A percentile compares a stretch with the other conserved stretches of the same genome.
phyloP scores from a whole-genome alignment of 1,140 invertebrate genomes.

The Potamilus streckersoni region DNA sequence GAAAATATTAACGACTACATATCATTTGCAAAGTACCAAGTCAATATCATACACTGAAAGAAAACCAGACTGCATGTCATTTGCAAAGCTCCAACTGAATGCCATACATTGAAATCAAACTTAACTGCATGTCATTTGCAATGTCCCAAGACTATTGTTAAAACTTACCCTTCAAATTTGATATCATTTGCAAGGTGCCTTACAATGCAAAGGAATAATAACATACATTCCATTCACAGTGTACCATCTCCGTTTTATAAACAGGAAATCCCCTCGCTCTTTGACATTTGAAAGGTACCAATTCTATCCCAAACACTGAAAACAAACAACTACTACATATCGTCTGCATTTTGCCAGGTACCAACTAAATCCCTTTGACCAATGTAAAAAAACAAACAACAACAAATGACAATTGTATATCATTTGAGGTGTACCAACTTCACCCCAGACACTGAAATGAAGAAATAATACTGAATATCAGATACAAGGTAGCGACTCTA shows the following conservation, averaged over 20 bases:
- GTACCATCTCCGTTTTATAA: slow-evolving; percentile 23
- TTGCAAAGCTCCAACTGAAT: slow-evolving; percentile 62
- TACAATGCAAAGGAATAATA: background rate
- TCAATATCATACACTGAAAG: slow-evolving; percentile 77
- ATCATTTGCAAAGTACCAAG: too few relatives aligned
- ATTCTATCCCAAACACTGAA: slow-evolving; percentile 78
- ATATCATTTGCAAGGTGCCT: background rate
- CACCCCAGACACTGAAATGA: too few relatives aligned
- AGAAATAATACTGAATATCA: too few relatives aligned
- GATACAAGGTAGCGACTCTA: too few relatives aligned
- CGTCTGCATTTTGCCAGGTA: too few relatives aligned
- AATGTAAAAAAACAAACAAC: too few relatives aligned
- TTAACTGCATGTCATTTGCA: background rate
- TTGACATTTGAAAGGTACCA: slow-evolving; percentile 82
- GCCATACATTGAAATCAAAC: slow-evolving; percentile 75
- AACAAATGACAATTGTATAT: too few relatives aligned
- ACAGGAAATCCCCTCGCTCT: slow-evolving; percentile 43
- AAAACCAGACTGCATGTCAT: background rate
- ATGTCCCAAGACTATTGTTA: too few relatives aligned
- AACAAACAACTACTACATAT: background rate
- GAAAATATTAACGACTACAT: too few relatives aligned
- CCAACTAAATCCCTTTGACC: too few relatives aligned
- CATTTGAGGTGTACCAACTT: too few relatives aligned
- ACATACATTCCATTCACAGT: background rate
- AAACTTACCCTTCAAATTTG: too few relatives aligned